Conservation (phyloP, 1,140 invertebrate genomes). For the Rhagoletis zephyria region DNA sequence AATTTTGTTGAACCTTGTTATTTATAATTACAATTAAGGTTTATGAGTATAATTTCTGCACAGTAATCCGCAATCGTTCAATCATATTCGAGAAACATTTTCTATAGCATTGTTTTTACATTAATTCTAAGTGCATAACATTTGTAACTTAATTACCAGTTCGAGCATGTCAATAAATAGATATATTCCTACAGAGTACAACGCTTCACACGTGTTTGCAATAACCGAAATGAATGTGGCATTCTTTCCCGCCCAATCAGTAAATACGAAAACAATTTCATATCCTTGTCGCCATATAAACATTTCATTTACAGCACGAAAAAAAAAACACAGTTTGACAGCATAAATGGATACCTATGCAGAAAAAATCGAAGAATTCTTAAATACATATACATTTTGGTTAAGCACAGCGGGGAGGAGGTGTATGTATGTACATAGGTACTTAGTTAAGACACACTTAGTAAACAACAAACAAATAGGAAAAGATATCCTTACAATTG, state of each 20-base stretch:
- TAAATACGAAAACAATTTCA: background rate
- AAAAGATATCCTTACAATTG: slow-evolving; percentile 12
- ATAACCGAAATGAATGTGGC: background rate
- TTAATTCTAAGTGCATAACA: too few relatives aligned
- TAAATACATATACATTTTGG: slow-evolving; percentile 3
- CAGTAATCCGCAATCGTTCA: too few relatives aligned
- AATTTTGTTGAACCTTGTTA: too few relatives aligned
- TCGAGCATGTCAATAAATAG: too few relatives aligned
- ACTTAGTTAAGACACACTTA: too few relatives aligned
- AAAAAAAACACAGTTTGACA: background rate
- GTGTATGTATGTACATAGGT: background rate
- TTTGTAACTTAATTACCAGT: too few relatives aligned
- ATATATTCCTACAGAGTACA: too few relatives aligned
- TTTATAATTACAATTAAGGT: too few relatives aligned
- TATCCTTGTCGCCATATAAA: background rate
- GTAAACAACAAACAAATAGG: slow-evolving; percentile 19
- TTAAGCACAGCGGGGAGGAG: background rate
- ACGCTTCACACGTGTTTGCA: too few relatives aligned
- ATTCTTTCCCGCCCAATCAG: background rate
- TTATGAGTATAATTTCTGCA: too few relatives aligned
- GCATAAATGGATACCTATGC: background rate
- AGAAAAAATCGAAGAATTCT: background rate
- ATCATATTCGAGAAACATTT: too few relatives aligned
- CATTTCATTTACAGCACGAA: background rate
- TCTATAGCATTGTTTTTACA: too few relatives aligned